Evolutionary conservation across 2,888 invertebrate species (phyloP).

Genomic region (Eupithecia subumbrata): DNA sequence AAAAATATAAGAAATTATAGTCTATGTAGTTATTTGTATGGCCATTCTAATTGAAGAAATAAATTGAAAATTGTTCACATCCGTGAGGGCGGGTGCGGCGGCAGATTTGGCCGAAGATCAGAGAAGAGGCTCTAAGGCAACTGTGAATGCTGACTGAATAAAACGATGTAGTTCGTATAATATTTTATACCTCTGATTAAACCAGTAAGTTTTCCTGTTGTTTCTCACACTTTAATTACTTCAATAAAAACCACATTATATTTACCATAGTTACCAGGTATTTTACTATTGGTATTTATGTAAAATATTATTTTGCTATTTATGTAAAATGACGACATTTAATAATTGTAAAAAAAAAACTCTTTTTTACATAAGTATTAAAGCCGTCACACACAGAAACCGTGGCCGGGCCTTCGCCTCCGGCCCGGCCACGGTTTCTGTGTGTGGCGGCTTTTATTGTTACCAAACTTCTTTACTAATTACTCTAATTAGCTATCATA

Average conservation of each 20-base stretch:
- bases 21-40: no score
- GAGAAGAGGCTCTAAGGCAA: no score
- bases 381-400: no score
- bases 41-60: not conserved
- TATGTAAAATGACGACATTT: not conserved
- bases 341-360: not conserved
- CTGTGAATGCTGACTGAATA: not conserved
- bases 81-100: no score
- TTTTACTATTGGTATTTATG: not conserved
- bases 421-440: no score
- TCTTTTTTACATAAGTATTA: no score
- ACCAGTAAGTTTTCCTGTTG: not conserved
- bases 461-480: no score
- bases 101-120: no score
- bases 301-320: no score
- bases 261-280: not conserved
- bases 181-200: not conserved
- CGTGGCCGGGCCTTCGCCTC: no score
- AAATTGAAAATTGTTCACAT: not conserved
- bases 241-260: not conserved
- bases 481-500: not conserved
- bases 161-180: not conserved
- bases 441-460: no score
- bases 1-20: no score
- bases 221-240: not conserved